phyloP scores from a whole-genome alignment of 2,888 invertebrate species.

The Lordiphosa fenestrarum region DNA sequence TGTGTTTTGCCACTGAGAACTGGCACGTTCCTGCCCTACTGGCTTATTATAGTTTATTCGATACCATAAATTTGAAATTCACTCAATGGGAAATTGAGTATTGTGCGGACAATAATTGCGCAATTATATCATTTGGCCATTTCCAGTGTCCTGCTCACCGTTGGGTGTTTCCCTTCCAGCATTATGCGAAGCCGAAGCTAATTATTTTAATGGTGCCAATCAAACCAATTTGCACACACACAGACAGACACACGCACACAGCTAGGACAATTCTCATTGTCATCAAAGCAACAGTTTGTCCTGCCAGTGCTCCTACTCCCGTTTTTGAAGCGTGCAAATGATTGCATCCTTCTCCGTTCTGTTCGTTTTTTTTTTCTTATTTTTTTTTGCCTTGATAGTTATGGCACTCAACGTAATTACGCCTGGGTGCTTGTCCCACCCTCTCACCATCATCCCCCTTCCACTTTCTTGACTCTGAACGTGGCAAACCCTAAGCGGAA shows the following conservation, averaged over 20 bases:
- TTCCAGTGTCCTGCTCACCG: background rate
- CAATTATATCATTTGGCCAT: slow-evolving; percentile 46
- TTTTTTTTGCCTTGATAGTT: slow-evolving; percentile 14
- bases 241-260: slow-evolving; percentile 8
- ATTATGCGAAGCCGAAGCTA: slow-evolving; percentile 31
- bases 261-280: slow-evolving; percentile 40
- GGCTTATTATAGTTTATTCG: background rate
- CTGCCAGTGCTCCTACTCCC: background rate
- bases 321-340: slow-evolving; percentile 47
- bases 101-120: slow-evolving; percentile 37
- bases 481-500: slow-evolving; percentile 51
- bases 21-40: too few species aligned
- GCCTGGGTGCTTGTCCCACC: background rate
- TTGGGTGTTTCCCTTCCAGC: background rate
- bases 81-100: too few species aligned
- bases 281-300: slow-evolving; percentile 43
- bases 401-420: slow-evolving; percentile 62
- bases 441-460: slow-evolving; percentile 1
- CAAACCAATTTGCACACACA: slow-evolving; percentile 48
- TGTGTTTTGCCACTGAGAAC: too few species aligned
- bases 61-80: too few species aligned
- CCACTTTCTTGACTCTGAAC: background rate
- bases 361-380: slow-evolving; percentile 3
- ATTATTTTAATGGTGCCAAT: slow-evolving; percentile 66
- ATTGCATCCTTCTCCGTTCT: slow-evolving; percentile 52